Evolutionary conservation across 2,113 vertebrate species (phyloP), one percentile per base, ranked within the genome.

Genomic region (Mola mola): DNA sequence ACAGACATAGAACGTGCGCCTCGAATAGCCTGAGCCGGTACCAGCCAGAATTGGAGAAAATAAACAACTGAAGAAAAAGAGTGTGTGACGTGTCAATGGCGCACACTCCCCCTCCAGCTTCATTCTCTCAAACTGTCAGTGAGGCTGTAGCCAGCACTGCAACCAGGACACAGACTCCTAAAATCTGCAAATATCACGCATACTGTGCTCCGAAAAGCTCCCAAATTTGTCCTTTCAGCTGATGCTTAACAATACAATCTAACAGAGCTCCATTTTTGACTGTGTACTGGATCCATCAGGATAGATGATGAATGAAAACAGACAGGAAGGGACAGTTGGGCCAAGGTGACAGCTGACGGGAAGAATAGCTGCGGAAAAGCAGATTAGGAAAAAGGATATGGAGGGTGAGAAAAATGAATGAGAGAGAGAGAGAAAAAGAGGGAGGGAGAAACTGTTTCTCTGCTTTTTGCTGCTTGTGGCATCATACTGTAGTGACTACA

Each of bases 11-110:
- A 34, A 13, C n/a, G 42, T 46, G 38, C 19, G 31, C 64, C 72
- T 63, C 48, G 79, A 70, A 88, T 71, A 81, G 70, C 56, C 68
- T 75, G 41, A 69, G 69, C 70, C 38, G 44, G 75, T 71, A 69
- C 65, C 42, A 55, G 71, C 72, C 57, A 67, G 79, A 72, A 71
- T 7, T 8, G 16, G n/a, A 75, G 55, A 63, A 81, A 85, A 86
- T 78, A 70, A 79, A 69, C 69, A 63, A 75, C 44, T 60, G 50
- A 51, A 79, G 57, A 56, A 75, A 78, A 75, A 3, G 40, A 46
- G 55, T 74, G 61, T 78, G 67, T 53, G 42, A 58, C 72, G 75
- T 56, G n/a, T n/a, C n/a, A n/a, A n/a, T n/a, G 4, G 16, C 33
- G 16, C 80, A 70, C 70, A 58, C 55, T 38, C 62, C 50, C 48